Evolutionary conservation across 2,888 invertebrate genomes (phyloP).

Genomic region (Eupithecia dodoneata): DNA sequence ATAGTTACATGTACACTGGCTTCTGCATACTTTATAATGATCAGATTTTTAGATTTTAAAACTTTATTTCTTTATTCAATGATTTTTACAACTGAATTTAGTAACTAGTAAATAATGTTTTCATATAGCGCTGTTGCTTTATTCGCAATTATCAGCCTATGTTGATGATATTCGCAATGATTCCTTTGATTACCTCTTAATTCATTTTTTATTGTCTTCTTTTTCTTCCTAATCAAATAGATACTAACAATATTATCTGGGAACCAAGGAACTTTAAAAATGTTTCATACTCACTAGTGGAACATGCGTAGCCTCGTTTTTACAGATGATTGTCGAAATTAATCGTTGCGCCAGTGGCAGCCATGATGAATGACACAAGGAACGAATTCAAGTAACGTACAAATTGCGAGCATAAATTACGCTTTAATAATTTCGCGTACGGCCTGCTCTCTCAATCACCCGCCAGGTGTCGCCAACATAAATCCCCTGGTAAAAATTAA

Average conservation of each 20-base stretch:
- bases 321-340: constrained; percentile 75
- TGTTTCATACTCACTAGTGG: constrained; percentile 32
- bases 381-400: constrained; percentile 80
- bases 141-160: too few species aligned
- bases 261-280: constrained; percentile 21
- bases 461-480: constrained; percentile 76
- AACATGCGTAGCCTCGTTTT: constrained; percentile 58
- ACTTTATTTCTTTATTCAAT: too few species aligned
- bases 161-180: too few species aligned
- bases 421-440: constrained; percentile 81
- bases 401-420: constrained; percentile 83
- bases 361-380: constrained; percentile 80
- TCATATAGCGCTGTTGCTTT: too few species aligned
- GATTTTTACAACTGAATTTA: too few species aligned
- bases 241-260: neutral
- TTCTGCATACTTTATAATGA: too few species aligned
- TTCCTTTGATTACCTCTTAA: too few species aligned
- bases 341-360: constrained; percentile 64
- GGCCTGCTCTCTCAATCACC: constrained; percentile 71
- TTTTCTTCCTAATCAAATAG: neutral
- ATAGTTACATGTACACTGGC: too few species aligned
- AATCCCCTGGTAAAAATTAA: constrained; percentile 75
- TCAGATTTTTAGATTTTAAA: too few species aligned
- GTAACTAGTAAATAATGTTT: too few species aligned
- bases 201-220: neutral